Base-by-base conservation (phyloP, 92 coral and sea anemone species). In the Isaurus tuberculatus region DNA sequence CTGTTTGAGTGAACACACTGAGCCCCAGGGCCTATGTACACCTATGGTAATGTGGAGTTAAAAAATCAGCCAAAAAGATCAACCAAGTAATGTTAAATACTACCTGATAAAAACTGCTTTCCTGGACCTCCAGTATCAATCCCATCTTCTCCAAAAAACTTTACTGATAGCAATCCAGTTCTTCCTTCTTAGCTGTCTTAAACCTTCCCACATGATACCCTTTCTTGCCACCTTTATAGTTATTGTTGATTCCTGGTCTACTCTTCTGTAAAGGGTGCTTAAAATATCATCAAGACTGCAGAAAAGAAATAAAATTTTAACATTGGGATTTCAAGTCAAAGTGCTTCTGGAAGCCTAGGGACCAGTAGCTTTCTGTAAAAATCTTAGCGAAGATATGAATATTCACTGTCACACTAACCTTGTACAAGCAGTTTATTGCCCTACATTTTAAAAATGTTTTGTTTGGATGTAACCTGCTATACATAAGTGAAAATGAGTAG, bases 281-380 rank as follows among this genome's bases (percentile, higher is more conserved):
- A 75, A 85, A 79, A 85, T 65, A 49, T 85, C 88, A 65, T 85
- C 86, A 83, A 83, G 86, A 69, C 86, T 83, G 80, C 20, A 40
- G 67, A 71, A 83, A 53, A 81, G 43, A 68, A 68, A 68, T 68
- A 68, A 68, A 68, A 68, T 68, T 30, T 68, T 33, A 33, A 68
- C 51, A 68, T 36, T 68, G 73, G 73, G 73, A 68, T 30, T 34
- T 68, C 73, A 34, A 33, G 73, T 32, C 73, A 68, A 68, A 68
- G 70, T 65, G 70, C 70, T 65, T 65, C 70, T 65, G 70, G 34
- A 65, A 65, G 70, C 70, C 70, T 65, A 33, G 70, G 70, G 70
- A 65, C 19, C 70, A 65, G 70, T 65, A 34, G 70, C 37, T 65
- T 27, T 65, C 70, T 65, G 70, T 65, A 65, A 65, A 65, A 65